Conservation (phyloP, 2,113 vertebrate species). For the Vulpes lagopus region DNA sequence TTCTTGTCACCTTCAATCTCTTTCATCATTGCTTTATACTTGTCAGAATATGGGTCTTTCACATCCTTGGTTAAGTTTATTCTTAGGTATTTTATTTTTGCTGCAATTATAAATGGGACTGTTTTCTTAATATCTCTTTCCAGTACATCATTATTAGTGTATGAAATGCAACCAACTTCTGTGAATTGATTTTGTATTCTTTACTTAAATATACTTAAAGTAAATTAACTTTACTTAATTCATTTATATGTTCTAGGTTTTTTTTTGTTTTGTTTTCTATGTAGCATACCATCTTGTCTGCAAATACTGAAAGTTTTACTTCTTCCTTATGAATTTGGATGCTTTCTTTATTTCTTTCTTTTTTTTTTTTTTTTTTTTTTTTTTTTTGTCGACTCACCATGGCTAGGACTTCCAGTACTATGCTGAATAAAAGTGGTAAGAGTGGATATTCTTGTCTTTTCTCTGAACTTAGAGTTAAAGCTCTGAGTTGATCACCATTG, state of each 20-base stretch:
- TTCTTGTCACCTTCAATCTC: not conserved
- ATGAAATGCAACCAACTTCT: not conserved
- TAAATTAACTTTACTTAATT: not conserved
- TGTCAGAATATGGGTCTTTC: not conserved
- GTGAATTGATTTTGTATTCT: not conserved
- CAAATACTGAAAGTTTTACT: not conserved
- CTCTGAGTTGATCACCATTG: not conserved
- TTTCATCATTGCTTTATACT: not conserved
- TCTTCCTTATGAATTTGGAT: not conserved
- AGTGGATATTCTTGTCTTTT: not conserved
- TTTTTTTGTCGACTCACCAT: not conserved
- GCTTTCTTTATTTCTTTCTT: not conserved
- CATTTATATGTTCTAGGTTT: not conserved
- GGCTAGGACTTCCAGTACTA: not conserved
- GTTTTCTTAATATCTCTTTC: not conserved
- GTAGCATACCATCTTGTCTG: not conserved
- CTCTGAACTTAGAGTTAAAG: not conserved
- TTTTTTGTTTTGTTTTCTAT: not conserved
- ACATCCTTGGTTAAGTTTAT: not conserved
- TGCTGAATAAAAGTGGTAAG: not conserved
- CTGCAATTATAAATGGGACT: not conserved
- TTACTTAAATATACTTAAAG: no score
- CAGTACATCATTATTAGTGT: not conserved
- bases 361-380: not conserved
- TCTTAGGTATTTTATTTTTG: not conserved